phyloP scores from a whole-genome alignment of 1,140 invertebrate species.

The Parapsyche elsis region DNA sequence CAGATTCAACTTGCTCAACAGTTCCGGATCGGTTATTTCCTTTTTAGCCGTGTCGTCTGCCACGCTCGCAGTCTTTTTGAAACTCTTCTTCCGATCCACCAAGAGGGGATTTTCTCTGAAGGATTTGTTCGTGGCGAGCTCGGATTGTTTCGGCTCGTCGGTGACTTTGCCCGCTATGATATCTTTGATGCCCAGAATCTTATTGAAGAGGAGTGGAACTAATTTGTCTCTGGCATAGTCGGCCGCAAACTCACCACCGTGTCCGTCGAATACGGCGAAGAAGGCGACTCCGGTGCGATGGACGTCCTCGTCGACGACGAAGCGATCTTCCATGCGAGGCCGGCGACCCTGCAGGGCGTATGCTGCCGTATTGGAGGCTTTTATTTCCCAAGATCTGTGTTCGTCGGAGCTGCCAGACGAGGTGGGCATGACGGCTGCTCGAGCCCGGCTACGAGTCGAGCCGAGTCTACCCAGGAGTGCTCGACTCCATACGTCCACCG shows the following conservation, averaged over 20 bases:
- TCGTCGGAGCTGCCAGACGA: constrained; percentile 68
- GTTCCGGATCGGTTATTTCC: constrained; percentile 76
- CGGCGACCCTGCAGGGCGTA: constrained; percentile 91
- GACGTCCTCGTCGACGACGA: constrained; percentile 82
- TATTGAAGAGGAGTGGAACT: constrained; percentile 80
- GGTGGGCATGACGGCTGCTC: constrained; percentile 65
- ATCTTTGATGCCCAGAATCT: constrained; percentile 78
- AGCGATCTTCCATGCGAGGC: constrained; percentile 93
- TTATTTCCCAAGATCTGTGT: constrained; percentile 77
- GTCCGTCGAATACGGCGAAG: constrained; percentile 94
- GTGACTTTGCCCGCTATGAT: constrained; percentile 71
- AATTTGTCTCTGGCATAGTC: constrained; percentile 88
- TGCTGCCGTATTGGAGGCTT: constrained; percentile 78
- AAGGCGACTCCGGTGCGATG: constrained; percentile 81
- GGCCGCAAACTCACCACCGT: constrained; percentile 94
- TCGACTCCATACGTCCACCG: constrained; percentile 81
- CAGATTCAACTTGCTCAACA: constrained; percentile 74
- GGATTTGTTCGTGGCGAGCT: constrained; percentile 43
- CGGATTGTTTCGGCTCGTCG: constrained; percentile 34
- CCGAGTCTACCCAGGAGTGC: constrained; percentile 78
- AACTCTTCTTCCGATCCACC: constrained; percentile 72
- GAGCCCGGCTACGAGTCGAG: constrained; percentile 70
- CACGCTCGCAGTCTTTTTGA: constrained; percentile 73
- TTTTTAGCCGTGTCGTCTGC: constrained; percentile 68
- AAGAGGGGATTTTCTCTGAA: constrained; percentile 61